These are phyloP conservation scores for Pseudomyrmex concolor DNA, from an alignment of 1,140 invertebrate genomes.

Conservation along the genomic window DNA sequence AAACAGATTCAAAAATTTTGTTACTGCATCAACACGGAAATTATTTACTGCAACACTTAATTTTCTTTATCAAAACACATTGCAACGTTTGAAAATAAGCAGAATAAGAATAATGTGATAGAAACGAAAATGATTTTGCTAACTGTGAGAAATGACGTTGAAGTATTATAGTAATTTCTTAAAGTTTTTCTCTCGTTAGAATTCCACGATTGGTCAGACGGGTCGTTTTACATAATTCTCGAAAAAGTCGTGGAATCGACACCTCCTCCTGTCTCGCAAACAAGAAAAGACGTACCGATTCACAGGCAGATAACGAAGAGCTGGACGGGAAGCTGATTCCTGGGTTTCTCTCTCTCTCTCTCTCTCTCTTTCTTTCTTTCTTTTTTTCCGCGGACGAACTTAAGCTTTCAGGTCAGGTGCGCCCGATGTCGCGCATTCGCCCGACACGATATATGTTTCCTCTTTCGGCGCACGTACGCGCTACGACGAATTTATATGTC, in stretches of 20 bases:
- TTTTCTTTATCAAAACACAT: no score
- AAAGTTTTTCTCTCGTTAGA: conserved; percentile 14
- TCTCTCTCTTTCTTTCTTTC: no score
- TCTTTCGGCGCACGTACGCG: conserved; percentile 77
- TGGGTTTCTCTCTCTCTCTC: conserved; percentile 14
- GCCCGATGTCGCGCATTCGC: conserved; percentile 70
- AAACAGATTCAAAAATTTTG: no score
- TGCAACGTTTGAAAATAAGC: neutral
- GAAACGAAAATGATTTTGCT: conserved; percentile 9
- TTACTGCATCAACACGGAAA: no score
- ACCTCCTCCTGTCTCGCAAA: conserved; percentile 60
- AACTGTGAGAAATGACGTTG: neutral
- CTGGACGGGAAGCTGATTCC: conserved; percentile 58
- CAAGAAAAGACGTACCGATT: conserved; percentile 72
- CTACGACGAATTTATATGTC: conserved; percentile 78
- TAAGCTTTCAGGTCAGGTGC: conserved; percentile 80
- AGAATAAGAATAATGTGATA: neutral
- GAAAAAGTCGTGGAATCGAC: conserved; percentile 69
- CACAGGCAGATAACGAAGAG: conserved; percentile 69
- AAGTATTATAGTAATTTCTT: neutral
- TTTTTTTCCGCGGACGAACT: conserved; percentile 27
- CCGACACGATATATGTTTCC: conserved; percentile 76
- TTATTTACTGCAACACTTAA: no score
- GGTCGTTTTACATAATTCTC: conserved; percentile 45
- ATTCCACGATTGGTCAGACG: conserved; percentile 31